phyloP scores from a whole-genome alignment of 2,888 invertebrate species.

The Magallana nippona region DNA sequence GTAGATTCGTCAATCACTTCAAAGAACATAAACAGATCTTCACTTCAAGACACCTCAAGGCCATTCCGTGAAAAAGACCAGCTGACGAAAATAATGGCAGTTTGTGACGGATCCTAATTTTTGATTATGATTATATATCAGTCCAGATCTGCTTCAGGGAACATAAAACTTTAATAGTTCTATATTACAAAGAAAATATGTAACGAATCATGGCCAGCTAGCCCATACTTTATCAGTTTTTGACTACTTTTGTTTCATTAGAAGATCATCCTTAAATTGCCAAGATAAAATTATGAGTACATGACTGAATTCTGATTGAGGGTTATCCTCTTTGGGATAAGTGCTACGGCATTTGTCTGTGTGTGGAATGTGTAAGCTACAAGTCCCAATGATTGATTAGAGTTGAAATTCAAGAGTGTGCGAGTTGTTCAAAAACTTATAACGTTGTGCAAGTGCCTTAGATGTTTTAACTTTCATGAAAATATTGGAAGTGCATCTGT shows the following conservation, averaged over 20 bases:
- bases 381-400: neutral
- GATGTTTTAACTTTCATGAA: slow-evolving; percentile 24
- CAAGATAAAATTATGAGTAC: slow-evolving; percentile 19
- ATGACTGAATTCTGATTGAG: slow-evolving; percentile 10
- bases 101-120: neutral
- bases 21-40: neutral
- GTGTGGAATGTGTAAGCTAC: neutral
- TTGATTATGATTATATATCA: neutral
- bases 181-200: neutral
- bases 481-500: slow-evolving; percentile 8
- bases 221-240: neutral
- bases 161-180: neutral
- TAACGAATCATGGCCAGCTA: slow-evolving; percentile 16
- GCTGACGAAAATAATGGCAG: slow-evolving; percentile 16
- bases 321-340: slow-evolving; percentile 28
- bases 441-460: slow-evolving; percentile 31
- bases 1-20: neutral
- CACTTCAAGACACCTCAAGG: neutral
- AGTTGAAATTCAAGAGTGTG: neutral
- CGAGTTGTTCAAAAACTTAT: slow-evolving; percentile 15
- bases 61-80: slow-evolving; percentile 8
- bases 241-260: neutral
- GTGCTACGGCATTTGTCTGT: slow-evolving; percentile 29
- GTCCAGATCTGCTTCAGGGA: neutral
- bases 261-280: neutral